Evolutionary conservation across 2,113 vertebrate genomes (phyloP).

Genomic region (Neolamprologus tretocephalus): DNA sequence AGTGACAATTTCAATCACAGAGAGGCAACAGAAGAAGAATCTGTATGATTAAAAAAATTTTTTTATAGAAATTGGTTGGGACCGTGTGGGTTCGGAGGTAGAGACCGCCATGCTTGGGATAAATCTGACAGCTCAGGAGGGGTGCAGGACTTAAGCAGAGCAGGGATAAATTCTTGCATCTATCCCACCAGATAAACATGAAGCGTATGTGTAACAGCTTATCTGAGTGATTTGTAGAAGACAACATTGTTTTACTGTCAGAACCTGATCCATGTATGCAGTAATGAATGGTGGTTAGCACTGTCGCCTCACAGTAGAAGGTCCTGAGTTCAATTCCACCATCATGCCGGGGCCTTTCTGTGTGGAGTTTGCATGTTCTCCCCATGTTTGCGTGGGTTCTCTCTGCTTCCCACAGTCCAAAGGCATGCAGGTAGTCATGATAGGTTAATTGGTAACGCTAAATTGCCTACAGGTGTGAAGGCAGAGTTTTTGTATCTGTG

Average conservation of each 20-base stretch:
- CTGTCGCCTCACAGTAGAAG: neutral
- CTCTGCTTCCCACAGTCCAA: neutral
- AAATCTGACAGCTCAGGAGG: neutral
- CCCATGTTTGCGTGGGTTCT: neutral
- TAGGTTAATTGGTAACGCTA: neutral
- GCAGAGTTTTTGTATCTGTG: accelerated
- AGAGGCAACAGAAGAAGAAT: neutral
- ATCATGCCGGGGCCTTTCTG: neutral
- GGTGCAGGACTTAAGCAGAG: neutral
- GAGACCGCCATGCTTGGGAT: neutral
- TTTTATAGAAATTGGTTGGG: neutral
- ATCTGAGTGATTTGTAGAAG: neutral
- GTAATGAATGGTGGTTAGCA: neutral
- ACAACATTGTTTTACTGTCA: neutral
- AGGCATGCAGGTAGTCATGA: neutral
- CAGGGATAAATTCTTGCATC: neutral
- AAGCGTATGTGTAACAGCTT: neutral
- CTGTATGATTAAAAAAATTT: too few species aligned
- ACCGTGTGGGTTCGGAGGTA: neutral
- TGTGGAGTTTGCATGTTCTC: neutral
- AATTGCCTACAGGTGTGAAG: neutral
- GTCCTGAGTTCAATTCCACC: neutral
- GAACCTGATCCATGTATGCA: neutral
- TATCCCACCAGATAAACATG: neutral
- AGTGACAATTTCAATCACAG: neutral